Percentiles rank a stretch among this genome's conserved stretches.
Evolutionary conservation across 2,113 vertebrate species (phyloP).

Genomic region (Pseudorectes ferrugineus): DNA sequence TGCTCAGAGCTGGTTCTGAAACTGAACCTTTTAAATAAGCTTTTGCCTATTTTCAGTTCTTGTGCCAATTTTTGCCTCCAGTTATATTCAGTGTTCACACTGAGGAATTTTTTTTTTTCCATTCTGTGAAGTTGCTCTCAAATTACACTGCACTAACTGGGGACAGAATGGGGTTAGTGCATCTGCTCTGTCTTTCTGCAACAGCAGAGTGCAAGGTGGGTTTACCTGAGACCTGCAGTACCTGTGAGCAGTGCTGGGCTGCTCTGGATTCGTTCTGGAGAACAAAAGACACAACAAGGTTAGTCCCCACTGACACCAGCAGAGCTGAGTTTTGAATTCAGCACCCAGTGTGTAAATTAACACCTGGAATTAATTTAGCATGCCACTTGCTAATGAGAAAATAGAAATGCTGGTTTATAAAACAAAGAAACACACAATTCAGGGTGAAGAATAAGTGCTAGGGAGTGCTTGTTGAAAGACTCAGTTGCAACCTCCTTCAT

Average conservation of each 20-base stretch:
- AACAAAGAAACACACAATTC: conserved; percentile 51
- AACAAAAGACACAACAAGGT: background rate
- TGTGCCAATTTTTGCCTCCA: background rate
- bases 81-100: background rate
- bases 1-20: background rate
- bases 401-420: conserved; percentile 16
- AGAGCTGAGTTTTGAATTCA: background rate
- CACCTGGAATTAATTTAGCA: conserved; percentile 43
- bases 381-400: conserved; percentile 58
- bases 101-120: background rate
- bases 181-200: background rate
- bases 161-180: conserved; percentile 39
- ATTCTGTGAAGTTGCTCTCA: background rate
- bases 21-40: background rate
- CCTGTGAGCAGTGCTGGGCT: background rate
- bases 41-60: background rate
- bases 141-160: background rate
- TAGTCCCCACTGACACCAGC: background rate
- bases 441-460: conserved; percentile 17
- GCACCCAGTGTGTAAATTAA: conserved; percentile 6
- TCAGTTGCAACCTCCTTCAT: conserved; percentile 36
- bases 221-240: background rate
- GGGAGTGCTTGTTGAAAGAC: conserved; percentile 6
- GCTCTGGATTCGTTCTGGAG: background rate
- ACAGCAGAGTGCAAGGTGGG: background rate